Percentiles rank a stretch among this genome's conserved stretches.
phyloP scores from a whole-genome alignment of 1,140 invertebrate genomes.

The Lordiphosa collinella region DNA sequence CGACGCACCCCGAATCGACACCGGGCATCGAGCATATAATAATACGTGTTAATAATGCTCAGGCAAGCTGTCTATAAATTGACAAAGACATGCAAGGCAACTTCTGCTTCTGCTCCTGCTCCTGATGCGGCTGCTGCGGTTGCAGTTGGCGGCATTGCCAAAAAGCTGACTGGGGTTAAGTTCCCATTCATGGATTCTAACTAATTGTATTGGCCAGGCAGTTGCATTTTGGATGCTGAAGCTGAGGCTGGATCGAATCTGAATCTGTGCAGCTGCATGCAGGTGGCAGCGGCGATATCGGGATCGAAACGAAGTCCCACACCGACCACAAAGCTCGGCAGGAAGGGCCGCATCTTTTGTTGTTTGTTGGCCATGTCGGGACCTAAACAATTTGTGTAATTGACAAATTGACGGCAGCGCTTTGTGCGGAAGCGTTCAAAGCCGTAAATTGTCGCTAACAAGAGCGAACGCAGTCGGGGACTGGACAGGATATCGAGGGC shows the following conservation, averaged over 20 bases:
- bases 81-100: slow-evolving; percentile 77
- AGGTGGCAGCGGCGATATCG: slow-evolving; percentile 47
- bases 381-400: slow-evolving; percentile 78
- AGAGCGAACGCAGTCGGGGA: slow-evolving; percentile 37
- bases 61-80: slow-evolving; percentile 78
- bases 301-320: slow-evolving; percentile 34
- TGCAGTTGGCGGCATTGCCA: slow-evolving; percentile 51
- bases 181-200: slow-evolving; percentile 73
- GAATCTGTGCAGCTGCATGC: slow-evolving; percentile 77
- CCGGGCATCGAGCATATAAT: slow-evolving; percentile 23
- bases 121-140: slow-evolving; percentile 21
- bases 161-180: slow-evolving; percentile 48
- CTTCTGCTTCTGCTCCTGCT: slow-evolving; percentile 16
- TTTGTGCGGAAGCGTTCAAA: slow-evolving; percentile 76
- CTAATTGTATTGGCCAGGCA: slow-evolving; percentile 71
- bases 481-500: slow-evolving; percentile 50
- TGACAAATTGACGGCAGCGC: slow-evolving; percentile 79
- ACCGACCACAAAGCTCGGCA: slow-evolving; percentile 26
- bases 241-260: slow-evolving; percentile 8
- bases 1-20: slow-evolving; percentile 26
- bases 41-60: slow-evolving; percentile 79
- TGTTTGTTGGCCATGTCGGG: slow-evolving; percentile 28
- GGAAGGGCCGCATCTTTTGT: slow-evolving; percentile 47
- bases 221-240: slow-evolving; percentile 64
- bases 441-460: slow-evolving; percentile 78